phyloP scores from a whole-genome alignment of 2,113 vertebrate species.

The Piprites chloris region DNA sequence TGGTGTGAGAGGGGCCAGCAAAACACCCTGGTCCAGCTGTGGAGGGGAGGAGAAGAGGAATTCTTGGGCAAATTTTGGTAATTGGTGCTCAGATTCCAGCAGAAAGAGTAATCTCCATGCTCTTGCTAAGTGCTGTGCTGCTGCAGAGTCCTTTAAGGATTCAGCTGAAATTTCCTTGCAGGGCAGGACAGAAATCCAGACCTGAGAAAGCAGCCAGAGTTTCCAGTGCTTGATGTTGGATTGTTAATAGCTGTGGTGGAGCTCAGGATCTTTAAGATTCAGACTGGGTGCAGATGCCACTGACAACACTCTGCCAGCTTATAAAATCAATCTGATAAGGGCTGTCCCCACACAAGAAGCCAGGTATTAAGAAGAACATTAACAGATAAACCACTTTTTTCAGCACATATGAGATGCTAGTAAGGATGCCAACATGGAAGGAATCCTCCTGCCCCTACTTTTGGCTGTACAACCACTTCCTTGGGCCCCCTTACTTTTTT shows the following conservation, averaged over 20 bases:
- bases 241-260: accelerated
- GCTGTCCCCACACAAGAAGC: neutral
- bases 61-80: accelerated
- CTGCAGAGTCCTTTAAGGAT: neutral
- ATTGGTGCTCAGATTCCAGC: neutral
- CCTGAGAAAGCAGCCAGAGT: neutral
- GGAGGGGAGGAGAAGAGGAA: neutral
- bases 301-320: neutral
- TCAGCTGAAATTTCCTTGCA: neutral
- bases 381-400: neutral
- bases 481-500: neutral
- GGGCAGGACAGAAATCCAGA: neutral
- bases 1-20: neutral
- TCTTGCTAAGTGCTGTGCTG: neutral
- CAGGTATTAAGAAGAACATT: neutral
- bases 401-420: neutral
- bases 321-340: neutral
- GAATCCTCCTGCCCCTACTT: neutral
- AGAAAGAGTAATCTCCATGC: neutral
- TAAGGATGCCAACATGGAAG: neutral
- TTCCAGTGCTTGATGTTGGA: accelerated
- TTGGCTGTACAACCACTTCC: neutral
- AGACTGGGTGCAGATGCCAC: neutral
- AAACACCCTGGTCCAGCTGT: neutral
- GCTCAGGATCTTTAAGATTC: neutral